Percentiles rank a stretch among this genome's conserved stretches.
phyloP scores from a whole-genome alignment of 2,888 invertebrate genomes.

The Sialis fuliginosa region DNA sequence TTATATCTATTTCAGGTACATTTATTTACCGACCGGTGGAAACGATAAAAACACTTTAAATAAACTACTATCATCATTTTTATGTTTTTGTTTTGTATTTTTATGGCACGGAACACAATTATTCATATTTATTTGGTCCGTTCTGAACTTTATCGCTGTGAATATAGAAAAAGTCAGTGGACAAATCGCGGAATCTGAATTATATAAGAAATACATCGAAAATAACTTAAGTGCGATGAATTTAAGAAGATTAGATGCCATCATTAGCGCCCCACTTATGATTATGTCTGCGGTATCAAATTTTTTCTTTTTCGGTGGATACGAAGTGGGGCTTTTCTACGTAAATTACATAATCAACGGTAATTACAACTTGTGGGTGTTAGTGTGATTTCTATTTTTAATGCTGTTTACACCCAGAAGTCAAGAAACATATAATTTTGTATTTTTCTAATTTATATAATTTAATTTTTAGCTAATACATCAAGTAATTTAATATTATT shows the following conservation, averaged over 20 bases:
- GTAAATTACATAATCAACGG: conserved; percentile 37
- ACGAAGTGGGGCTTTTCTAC: conserved; percentile 54
- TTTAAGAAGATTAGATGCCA: conserved; percentile 44
- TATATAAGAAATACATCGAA: conserved; percentile 28
- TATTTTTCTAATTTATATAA: background rate
- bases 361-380: conserved; percentile 14
- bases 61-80: conserved; percentile 51
- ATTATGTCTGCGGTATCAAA: conserved; percentile 69
- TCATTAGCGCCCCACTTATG: conserved; percentile 54
- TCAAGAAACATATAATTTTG: background rate
- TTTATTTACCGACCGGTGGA: conserved; percentile 18
- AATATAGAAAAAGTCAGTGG: conserved; percentile 48
- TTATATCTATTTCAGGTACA: conserved; percentile 10
- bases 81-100: conserved; percentile 68
- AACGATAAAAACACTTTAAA: conserved; percentile 26
- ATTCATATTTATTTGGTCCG: conserved; percentile 71
- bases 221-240: conserved; percentile 20
- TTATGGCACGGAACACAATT: conserved; percentile 77
- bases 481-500: conserved; percentile 19
- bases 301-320: conserved; percentile 72
- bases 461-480: background rate
- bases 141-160: conserved; percentile 69
- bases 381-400: background rate
- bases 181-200: conserved; percentile 25
- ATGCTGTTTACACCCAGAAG: background rate